Conservation (phyloP, 2,888 invertebrate species). For the Mythimna loreyi region DNA sequence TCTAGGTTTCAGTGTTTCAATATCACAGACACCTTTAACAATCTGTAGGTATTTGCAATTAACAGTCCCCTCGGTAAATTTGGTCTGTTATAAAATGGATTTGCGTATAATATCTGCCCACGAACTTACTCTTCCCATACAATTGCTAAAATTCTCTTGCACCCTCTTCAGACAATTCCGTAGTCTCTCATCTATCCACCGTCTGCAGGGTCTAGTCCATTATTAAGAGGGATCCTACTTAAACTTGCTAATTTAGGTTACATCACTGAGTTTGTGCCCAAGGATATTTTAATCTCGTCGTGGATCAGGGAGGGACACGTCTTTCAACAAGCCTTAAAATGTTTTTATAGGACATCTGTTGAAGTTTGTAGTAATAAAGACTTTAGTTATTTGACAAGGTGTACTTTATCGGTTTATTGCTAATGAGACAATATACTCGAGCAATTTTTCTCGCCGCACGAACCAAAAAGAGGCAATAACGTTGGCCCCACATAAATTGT, state of each 20-base stretch:
- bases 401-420: slow-evolving; percentile 18
- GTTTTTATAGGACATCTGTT: not conserved
- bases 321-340: not conserved
- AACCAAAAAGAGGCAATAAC: slow-evolving; percentile 34
- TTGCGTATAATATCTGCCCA: not conserved
- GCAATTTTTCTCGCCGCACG: slow-evolving; percentile 29
- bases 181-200: not conserved
- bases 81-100: too few species aligned
- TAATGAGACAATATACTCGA: slow-evolving; percentile 30
- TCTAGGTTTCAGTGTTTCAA: not conserved
- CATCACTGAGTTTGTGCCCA: slow-evolving; percentile 4
- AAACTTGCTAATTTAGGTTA: slow-evolving; percentile 22
- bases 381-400: slow-evolving; percentile 6
- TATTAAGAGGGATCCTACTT: slow-evolving; percentile 16
- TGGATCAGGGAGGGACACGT: not conserved
- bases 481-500: slow-evolving; percentile 37
- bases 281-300: not conserved
- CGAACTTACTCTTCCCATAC: not conserved
- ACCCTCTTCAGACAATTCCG: not conserved
- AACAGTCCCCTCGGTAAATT: too few species aligned
- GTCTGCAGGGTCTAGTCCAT: not conserved
- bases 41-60: not conserved
- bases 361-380: slow-evolving; percentile 5
- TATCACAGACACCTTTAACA: not conserved
- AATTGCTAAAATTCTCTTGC: not conserved